These are phyloP conservation scores for Caenorhabditis brenneri DNA, from an alignment of 1,140 invertebrate genomes.

Conservation along the genomic window DNA sequence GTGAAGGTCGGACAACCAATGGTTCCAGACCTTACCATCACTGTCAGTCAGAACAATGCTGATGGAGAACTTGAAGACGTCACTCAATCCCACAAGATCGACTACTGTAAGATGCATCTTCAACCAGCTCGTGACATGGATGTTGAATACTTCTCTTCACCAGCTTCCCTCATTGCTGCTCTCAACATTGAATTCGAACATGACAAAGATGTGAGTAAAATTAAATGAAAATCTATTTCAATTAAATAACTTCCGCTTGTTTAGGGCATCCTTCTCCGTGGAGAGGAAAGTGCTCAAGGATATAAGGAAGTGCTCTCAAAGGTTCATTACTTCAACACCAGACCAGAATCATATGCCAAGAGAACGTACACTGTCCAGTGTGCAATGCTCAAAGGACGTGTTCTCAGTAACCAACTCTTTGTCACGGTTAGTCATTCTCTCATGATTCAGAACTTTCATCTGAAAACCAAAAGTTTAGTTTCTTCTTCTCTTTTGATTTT, in stretches of 20 bases:
- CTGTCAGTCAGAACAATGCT: constrained; percentile 59
- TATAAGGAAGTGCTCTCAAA: constrained; percentile 65
- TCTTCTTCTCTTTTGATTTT: background rate
- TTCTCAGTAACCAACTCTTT: constrained; percentile 67
- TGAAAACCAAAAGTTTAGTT: no score
- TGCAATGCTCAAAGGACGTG: constrained; percentile 63
- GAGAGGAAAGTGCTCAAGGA: constrained; percentile 58
- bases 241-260: background rate
- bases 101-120: constrained; percentile 69
- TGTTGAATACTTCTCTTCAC: constrained; percentile 68
- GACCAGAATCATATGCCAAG: constrained; percentile 67
- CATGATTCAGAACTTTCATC: no score
- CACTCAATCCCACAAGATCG: constrained; percentile 61
- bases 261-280: constrained; percentile 65
- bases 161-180: constrained; percentile 66
- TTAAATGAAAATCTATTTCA: background rate
- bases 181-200: constrained; percentile 70
- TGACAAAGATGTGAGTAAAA: constrained; percentile 61
- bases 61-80: constrained; percentile 60
- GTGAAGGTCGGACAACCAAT: constrained; percentile 65
- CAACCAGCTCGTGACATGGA: constrained; percentile 70
- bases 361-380: constrained; percentile 68
- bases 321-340: constrained; percentile 70
- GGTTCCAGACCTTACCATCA: constrained; percentile 66
- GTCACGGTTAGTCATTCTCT: constrained; percentile 48